Evolutionary conservation across 2,888 invertebrate species (phyloP).

Genomic region (Cephus nigrinus): DNA sequence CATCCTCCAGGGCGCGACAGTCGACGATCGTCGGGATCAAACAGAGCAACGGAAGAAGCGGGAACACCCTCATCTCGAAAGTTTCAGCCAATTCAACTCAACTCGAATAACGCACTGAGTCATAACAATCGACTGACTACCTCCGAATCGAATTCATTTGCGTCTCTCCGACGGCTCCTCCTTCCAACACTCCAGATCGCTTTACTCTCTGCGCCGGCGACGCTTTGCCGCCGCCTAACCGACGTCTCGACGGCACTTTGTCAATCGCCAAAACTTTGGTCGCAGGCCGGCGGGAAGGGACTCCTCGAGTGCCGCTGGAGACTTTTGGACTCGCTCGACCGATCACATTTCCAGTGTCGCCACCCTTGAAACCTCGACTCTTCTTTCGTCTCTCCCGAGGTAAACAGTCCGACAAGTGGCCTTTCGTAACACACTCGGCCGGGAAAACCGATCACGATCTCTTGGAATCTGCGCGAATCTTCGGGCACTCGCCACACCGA

Average conservation of each 20-base stretch:
- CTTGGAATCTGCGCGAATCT: background rate
- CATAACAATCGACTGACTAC: slow-evolving; percentile 14
- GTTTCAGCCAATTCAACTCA: slow-evolving; percentile 1
- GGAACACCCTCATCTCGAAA: slow-evolving; percentile 42
- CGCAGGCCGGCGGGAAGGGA: background rate
- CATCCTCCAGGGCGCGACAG: slow-evolving; percentile 29
- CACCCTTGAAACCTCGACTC: background rate
- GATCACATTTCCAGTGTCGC: background rate
- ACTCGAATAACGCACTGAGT: slow-evolving; percentile 4
- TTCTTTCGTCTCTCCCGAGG: background rate
- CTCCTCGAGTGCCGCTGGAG: background rate
- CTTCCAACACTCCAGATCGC: background rate
- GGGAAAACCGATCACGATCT: background rate
- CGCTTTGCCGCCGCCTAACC: background rate
- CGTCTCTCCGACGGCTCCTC: background rate
- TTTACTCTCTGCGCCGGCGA: background rate
- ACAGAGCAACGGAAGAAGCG: slow-evolving; percentile 35
- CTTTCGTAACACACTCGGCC: too few relatives aligned
- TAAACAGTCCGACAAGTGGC: background rate
- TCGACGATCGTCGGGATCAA: slow-evolving; percentile 28
- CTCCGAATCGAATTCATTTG: background rate
- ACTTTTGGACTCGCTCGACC: background rate
- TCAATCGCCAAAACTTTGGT: background rate
- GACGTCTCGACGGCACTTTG: background rate
- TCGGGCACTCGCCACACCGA: background rate